Evolutionary conservation across 2,113 vertebrate species (phyloP), one percentile per base, ranked within the genome.

Genomic region (Cromileptes altivelis): DNA sequence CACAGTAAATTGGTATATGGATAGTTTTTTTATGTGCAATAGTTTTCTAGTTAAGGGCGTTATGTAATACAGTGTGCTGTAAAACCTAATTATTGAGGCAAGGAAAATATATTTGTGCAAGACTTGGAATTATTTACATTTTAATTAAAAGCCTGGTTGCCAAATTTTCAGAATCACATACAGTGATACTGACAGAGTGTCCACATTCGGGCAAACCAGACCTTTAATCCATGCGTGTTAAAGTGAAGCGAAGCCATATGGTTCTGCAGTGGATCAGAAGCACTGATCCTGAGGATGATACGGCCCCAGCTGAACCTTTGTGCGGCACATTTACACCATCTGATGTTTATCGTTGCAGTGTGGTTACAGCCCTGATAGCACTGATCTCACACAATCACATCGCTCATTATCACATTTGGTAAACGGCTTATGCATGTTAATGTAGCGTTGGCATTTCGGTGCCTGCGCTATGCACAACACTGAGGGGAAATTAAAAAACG

Each of bases 231-330:
- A 80, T 80, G 82, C 19, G 42, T 78, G 87, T 86, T 84, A 61
- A 92, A 85, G 84, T 88, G 82, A 81, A 79, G 77, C 67, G 30
- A 69, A 80, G 84, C 89, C 93, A 93, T 93, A 89, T 94, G 91
- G 90, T 88, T 91, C 68, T 75, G 73, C 85, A 77, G 77, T 87
- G 87, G 87, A 92, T 94, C 85, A 89, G 83, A 88, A 71, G 78
- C 86, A 85, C 80, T 90, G 88, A 93, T 93, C 89, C 86, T 67
- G 89, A 80, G 87, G 84, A 88, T 83, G 87, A 90, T 85, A 78
- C 61, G 57, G 60, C 84, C 78, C 56, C 78, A 85, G 84, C 85
- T 90, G 81, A 92, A 91, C 86, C 88, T 89, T 86, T 80, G 81
- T 88, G 55, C 57, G 55, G 61, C 63, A 33, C 85, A 72, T 85